Evolutionary conservation across 2,888 invertebrate genomes (phyloP).

Genomic region (Quadroppia sp.): DNA sequence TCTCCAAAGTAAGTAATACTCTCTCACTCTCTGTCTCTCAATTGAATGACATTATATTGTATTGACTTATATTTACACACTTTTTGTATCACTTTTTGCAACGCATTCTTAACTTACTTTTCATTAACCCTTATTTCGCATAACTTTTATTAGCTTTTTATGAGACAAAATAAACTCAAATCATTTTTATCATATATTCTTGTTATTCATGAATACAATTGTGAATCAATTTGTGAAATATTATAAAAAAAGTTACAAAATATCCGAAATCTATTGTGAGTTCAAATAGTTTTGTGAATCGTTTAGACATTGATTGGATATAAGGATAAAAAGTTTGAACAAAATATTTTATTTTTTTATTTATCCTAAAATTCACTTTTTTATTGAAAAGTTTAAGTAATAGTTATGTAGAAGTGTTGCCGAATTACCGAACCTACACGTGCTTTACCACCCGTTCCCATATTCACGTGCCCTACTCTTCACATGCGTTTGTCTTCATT

Average conservation of each 20-base stretch:
- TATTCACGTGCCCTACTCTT: neutral
- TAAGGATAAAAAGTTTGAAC: neutral
- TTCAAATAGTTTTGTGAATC: neutral
- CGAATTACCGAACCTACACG: slow-evolving; percentile 8
- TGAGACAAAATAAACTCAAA: too few species aligned
- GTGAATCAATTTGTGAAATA: too few species aligned
- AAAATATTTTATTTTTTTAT: neutral
- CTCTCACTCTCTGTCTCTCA: slow-evolving; percentile 37
- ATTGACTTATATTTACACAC: slow-evolving; percentile 22
- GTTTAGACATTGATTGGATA: neutral
- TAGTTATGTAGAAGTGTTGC: neutral
- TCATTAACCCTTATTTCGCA: neutral
- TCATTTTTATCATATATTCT: too few species aligned
- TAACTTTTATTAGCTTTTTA: neutral
- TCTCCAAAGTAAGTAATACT: slow-evolving; percentile 34
- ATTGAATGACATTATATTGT: neutral
- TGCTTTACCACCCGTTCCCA: too few species aligned
- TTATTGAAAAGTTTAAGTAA: neutral
- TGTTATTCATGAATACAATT: too few species aligned
- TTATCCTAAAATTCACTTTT: neutral
- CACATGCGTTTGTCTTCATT: slow-evolving; percentile 32
- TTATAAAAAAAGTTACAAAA: too few species aligned
- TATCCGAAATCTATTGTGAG: too few species aligned
- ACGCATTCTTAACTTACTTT: slow-evolving; percentile 8
- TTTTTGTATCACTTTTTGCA: slow-evolving; percentile 2